These are phyloP conservation scores for Sus scrofa DNA, from an alignment of 2,113 vertebrate genomes.

Conservation along the genomic window T2T-Sscrofa CM000817.6:52007001-52007500, in stretches of 20 bases:
- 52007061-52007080: slow-evolving; percentile 67
- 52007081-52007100: slow-evolving; percentile 82
- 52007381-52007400: background rate
- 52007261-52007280: slow-evolving; percentile 41
- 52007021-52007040: slow-evolving; percentile 72
- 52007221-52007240: slow-evolving; percentile 50
- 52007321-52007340: slow-evolving; percentile 43
- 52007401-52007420: background rate
- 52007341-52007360: background rate
- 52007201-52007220: slow-evolving; percentile 61
- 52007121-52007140: slow-evolving; percentile 70
- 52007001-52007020: slow-evolving; percentile 91
- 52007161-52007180: slow-evolving; percentile 68
- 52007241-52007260: slow-evolving; percentile 60
- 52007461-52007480: slow-evolving; percentile 20
- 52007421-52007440: background rate
- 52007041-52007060: slow-evolving; percentile 65
- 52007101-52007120: slow-evolving; percentile 74
- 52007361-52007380: slow-evolving; percentile 31
- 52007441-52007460: background rate
- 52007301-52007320: background rate
- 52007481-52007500: slow-evolving; percentile 10
- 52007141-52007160: slow-evolving; percentile 73
- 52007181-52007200: slow-evolving; percentile 65
- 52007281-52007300: slow-evolving; percentile 49